phyloP scores from a whole-genome alignment of 92 coral and sea anemone genomes.

The Scolanthus callimorphus region DNA sequence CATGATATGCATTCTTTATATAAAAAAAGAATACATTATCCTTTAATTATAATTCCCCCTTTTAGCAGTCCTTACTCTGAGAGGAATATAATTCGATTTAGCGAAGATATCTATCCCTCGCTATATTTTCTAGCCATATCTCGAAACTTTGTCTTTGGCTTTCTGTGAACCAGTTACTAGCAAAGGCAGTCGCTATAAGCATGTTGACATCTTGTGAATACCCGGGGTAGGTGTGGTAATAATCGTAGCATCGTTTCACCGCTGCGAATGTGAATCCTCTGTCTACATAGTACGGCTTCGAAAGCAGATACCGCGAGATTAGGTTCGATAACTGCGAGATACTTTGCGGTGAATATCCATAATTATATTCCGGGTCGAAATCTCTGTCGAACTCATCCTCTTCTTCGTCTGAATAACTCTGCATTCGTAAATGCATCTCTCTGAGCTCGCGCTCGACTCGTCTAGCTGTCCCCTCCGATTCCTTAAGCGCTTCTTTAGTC shows the following conservation, averaged over 20 bases:
- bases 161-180: conserved; percentile 93
- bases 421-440: conserved; percentile 58
- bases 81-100: too few species aligned
- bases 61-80: too few species aligned
- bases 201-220: conserved; percentile 95
- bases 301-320: conserved; percentile 68
- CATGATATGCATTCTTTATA: too few species aligned
- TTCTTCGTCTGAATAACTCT: conserved; percentile 36
- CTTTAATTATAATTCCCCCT: too few species aligned
- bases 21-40: too few species aligned
- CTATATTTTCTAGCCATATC: conserved; percentile 72
- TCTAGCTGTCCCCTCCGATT: conserved; percentile 71
- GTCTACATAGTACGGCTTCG: conserved; percentile 82
- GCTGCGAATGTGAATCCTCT: conserved; percentile 65
- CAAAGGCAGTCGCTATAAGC: conserved; percentile 91
- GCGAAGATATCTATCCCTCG: conserved; percentile 56
- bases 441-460: conserved; percentile 68
- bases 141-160: conserved; percentile 64
- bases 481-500: conserved; percentile 73
- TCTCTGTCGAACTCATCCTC: conserved; percentile 66
- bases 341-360: conserved; percentile 93
- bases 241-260: conserved; percentile 85
- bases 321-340: conserved; percentile 71
- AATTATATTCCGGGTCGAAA: conserved; percentile 91
- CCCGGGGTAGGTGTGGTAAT: conserved; percentile 81